Evolutionary conservation across 2,888 invertebrate species (phyloP).

Genomic region (Tipula lateralis): DNA sequence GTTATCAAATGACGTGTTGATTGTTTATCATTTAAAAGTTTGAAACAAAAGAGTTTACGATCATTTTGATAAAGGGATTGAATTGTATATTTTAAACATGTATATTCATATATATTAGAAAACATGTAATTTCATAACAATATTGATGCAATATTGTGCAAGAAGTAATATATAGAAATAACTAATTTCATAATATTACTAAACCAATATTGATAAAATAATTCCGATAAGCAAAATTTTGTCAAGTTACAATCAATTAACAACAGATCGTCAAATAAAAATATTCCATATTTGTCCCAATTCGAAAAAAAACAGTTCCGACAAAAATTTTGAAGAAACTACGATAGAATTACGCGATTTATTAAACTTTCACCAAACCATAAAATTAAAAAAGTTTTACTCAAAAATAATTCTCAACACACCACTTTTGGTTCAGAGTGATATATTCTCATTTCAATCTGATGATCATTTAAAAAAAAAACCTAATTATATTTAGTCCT

Average conservation of each 20-base stretch:
- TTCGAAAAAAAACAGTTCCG: background rate
- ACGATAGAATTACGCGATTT: background rate
- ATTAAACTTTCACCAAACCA: constrained; percentile 2
- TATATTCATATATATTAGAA: too few species aligned
- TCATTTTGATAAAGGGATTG: too few species aligned
- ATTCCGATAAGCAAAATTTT: background rate
- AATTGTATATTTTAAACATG: too few species aligned
- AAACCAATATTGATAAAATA: background rate
- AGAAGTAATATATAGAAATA: background rate
- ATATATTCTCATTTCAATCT: background rate
- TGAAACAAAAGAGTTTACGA: too few species aligned
- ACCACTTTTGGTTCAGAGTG: background rate
- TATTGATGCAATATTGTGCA: background rate
- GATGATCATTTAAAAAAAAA: background rate
- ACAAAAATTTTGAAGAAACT: background rate
- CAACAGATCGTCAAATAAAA: background rate
- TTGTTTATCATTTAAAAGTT: too few species aligned
- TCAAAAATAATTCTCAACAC: background rate
- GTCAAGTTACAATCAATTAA: background rate
- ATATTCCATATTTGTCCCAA: background rate
- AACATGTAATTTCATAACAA: too few species aligned
- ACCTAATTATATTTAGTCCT: background rate
- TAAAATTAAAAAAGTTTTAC: background rate
- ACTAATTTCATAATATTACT: background rate
- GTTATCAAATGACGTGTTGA: too few species aligned